phyloP scores from a whole-genome alignment of 2,888 invertebrate species.

The Idaea dimidiata region DNA sequence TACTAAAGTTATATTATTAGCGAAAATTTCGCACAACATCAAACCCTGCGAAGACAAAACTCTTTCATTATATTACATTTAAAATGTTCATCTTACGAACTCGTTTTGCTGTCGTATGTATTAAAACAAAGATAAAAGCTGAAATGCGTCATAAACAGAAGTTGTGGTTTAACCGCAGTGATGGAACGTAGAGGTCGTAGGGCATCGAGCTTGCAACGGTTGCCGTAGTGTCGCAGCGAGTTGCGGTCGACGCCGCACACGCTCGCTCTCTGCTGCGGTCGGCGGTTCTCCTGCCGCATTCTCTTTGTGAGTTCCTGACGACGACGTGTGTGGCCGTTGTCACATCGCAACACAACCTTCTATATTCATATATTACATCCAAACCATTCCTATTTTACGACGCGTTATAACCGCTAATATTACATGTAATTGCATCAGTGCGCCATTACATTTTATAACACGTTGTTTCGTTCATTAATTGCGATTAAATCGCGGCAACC shows the following conservation, averaged over 20 bases:
- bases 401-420: conserved; percentile 48
- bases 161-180: conserved; percentile 44
- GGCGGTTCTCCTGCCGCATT: conserved; percentile 28
- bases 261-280: conserved; percentile 50
- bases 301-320: conserved; percentile 23
- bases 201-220: conserved; percentile 22
- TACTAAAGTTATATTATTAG: neutral
- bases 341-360: conserved; percentile 30
- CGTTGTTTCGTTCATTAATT: conserved; percentile 49
- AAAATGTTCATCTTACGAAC: neutral
- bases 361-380: conserved; percentile 45
- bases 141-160: conserved; percentile 39
- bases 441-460: conserved; percentile 39
- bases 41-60: neutral
- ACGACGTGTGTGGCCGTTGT: conserved; percentile 48
- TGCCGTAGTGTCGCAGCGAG: conserved; percentile 15
- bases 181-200: conserved; percentile 35
- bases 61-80: neutral
- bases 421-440: conserved; percentile 52
- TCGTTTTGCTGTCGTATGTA: neutral
- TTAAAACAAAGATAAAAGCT: conserved; percentile 25
- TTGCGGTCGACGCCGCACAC: conserved; percentile 35
- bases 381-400: conserved; percentile 49
- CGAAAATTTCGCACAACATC: neutral
- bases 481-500: conserved; percentile 46